A percentile compares a stretch with the other conserved stretches of the same genome.
Conservation (phyloP, 2,888 invertebrate genomes). For the Amaurobius ferox region DNA sequence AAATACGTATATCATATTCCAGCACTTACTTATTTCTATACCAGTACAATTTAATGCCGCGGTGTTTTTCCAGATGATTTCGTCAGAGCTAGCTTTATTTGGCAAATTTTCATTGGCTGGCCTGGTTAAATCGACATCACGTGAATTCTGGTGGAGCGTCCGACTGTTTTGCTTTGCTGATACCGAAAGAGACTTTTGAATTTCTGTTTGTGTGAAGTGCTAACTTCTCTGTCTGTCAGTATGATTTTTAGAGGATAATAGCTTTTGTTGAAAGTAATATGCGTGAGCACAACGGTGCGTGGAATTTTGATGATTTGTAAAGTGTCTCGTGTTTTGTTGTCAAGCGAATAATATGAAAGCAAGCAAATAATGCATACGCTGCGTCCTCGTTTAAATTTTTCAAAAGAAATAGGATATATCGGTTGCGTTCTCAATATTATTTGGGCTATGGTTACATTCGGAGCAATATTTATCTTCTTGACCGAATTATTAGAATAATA, state of each 20-base stretch:
- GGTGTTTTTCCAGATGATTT: slow-evolving; percentile 1
- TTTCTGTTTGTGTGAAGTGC: neutral
- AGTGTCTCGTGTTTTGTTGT: neutral
- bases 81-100: slow-evolving; percentile 1
- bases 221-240: neutral
- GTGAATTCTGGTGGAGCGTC: neutral
- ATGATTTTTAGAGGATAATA: neutral
- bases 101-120: slow-evolving; percentile 18
- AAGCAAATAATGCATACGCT: neutral
- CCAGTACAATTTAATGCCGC: neutral
- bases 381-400: neutral
- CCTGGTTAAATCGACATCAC: slow-evolving; percentile 11
- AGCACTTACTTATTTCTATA: neutral
- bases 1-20: neutral
- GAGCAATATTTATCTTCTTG: no score
- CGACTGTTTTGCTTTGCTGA: neutral
- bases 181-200: neutral
- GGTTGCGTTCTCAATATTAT: slow-evolving; percentile 1
- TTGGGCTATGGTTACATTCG: neutral
- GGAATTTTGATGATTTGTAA: neutral
- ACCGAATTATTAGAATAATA: no score
- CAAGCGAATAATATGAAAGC: neutral
- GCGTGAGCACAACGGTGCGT: neutral
- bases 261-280: neutral
- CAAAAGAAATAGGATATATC: neutral